Percentiles rank a stretch among this genome's conserved stretches.
These are phyloP conservation scores for Neopipo cinnamomea DNA, from an alignment of 2,113 vertebrate genomes.

Conservation along the genomic window DNA sequence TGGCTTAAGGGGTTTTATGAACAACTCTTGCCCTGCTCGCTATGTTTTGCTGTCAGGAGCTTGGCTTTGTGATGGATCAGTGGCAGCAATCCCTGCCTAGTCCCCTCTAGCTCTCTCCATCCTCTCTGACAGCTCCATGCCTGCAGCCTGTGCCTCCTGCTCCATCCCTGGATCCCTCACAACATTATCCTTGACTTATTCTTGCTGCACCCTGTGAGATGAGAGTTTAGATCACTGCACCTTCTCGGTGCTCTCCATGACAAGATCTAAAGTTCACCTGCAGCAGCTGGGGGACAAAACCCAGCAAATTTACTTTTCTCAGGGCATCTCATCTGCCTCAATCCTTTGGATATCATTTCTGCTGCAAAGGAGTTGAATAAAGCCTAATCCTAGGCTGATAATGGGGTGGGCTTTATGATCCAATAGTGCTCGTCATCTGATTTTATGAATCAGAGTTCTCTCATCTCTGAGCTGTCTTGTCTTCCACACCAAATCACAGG, in stretches of 20 bases:
- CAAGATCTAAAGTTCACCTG: neutral
- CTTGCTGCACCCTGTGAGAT: neutral
- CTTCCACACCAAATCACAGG: neutral
- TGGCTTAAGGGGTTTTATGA: neutral
- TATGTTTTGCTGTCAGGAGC: neutral
- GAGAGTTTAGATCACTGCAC: neutral
- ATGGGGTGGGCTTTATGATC: neutral
- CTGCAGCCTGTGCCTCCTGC: neutral
- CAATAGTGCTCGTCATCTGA: neutral
- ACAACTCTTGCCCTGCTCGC: neutral
- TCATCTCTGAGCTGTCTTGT: neutral
- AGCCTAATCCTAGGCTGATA: neutral
- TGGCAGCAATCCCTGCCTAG: neutral
- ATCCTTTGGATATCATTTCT: neutral
- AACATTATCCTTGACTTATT: neutral
- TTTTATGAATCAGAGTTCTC: neutral
- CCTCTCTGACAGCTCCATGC: neutral
- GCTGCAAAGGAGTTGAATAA: neutral
- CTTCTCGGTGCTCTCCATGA: neutral
- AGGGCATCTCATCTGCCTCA: neutral
- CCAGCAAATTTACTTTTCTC: neutral
- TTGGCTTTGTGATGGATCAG: neutral
- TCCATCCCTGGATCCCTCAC: accelerated
- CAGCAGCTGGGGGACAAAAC: neutral
- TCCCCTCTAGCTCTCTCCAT: neutral